Evolutionary conservation across 2,888 invertebrate genomes (phyloP).

Genomic region (Aelia acuminata): DNA sequence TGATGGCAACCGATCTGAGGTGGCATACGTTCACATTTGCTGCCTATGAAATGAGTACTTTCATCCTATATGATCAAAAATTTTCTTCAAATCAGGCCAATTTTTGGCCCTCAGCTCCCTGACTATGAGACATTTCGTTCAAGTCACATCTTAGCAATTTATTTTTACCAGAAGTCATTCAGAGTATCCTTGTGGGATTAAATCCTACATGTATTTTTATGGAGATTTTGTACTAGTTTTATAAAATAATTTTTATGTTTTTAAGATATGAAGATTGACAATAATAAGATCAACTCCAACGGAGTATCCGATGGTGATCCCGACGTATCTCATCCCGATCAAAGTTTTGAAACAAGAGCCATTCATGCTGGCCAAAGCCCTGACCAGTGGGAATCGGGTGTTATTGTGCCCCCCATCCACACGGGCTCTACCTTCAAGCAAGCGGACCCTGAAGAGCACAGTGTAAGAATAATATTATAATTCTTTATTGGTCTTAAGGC

Average conservation of each 20-base stretch:
- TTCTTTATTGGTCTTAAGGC: neutral
- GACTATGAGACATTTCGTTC: too few species aligned
- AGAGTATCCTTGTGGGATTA: too few species aligned
- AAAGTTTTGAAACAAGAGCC: slow-evolving; percentile 88
- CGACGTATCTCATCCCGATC: slow-evolving; percentile 37
- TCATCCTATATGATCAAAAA: too few species aligned
- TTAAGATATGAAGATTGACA: neutral
- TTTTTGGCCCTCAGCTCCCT: too few species aligned
- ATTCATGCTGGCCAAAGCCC: slow-evolving; percentile 95
- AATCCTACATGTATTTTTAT: too few species aligned
- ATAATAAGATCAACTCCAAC: neutral
- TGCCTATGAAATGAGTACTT: too few species aligned
- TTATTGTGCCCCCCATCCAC: slow-evolving; percentile 92
- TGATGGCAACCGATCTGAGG: too few species aligned
- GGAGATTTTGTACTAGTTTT: neutral
- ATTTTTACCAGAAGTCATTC: too few species aligned
- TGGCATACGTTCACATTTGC: too few species aligned
- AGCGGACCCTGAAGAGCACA: slow-evolving; percentile 83
- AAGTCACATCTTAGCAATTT: too few species aligned
- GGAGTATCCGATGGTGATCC: neutral
- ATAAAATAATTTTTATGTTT: neutral
- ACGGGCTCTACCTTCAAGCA: slow-evolving; percentile 95
- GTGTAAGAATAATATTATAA: slow-evolving; percentile 53
- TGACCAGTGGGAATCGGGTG: slow-evolving; percentile 86
- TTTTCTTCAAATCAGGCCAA: too few species aligned